Percentiles rank a stretch among this genome's conserved stretches.
phyloP scores from a whole-genome alignment of 2,888 invertebrate genomes.

The Sarcophaga subvicina region DNA sequence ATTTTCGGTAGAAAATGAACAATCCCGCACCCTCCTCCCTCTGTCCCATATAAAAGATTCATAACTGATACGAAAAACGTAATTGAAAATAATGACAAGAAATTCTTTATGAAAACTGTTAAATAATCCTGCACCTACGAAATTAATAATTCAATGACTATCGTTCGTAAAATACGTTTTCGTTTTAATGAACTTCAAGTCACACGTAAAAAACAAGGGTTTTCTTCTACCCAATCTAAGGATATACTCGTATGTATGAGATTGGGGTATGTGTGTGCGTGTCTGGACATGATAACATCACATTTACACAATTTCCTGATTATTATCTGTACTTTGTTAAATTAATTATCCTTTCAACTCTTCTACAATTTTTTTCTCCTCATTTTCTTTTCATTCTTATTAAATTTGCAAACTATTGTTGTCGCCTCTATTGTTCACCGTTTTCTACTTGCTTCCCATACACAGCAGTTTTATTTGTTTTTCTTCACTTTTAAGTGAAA shows the following conservation, averaged over 20 bases:
- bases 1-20: not conserved
- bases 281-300: constrained; percentile 3
- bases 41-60: not conserved
- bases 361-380: not conserved
- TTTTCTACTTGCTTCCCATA: not conserved
- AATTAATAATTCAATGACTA: not conserved
- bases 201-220: not conserved
- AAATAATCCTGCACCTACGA: not conserved
- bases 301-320: not conserved
- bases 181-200: not conserved
- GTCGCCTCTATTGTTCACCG: not conserved
- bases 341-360: constrained; percentile 36
- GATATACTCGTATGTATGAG: too few species aligned
- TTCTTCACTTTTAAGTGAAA: not conserved
- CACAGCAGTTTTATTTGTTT: not conserved
- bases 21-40: not conserved
- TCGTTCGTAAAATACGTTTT: not conserved
- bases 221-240: too few species aligned
- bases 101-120: not conserved
- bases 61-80: not conserved
- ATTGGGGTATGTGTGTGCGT: not conserved
- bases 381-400: not conserved
- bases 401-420: constrained; percentile 25
- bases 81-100: not conserved
- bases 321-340: constrained; percentile 1